These are phyloP conservation scores for Caenorhabditis macrosperma DNA, from an alignment of 2,888 invertebrate species.

Conservation along the genomic window DNA sequence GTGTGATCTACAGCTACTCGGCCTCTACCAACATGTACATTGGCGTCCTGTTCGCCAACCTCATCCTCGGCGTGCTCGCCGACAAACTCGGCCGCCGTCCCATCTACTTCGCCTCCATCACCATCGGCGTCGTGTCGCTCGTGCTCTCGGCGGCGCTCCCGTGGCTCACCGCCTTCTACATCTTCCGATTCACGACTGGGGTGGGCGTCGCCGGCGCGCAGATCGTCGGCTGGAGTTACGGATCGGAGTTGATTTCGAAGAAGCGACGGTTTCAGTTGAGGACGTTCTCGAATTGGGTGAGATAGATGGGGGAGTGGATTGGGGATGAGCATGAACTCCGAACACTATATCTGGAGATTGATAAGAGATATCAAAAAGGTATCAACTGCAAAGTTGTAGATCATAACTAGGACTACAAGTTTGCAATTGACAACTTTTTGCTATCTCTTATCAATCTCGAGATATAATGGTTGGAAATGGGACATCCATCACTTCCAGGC, in stretches of 20 bases:
- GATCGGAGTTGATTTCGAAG: slow-evolving; percentile 54
- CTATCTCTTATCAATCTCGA: too few species aligned
- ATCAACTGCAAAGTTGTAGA: too few species aligned
- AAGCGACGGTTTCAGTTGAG: slow-evolving; percentile 48
- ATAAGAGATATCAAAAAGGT: too few species aligned
- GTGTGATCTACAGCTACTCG: slow-evolving; percentile 25
- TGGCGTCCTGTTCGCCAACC: slow-evolving; percentile 43
- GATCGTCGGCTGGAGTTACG: slow-evolving; percentile 57
- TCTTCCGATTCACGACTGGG: slow-evolving; percentile 51
- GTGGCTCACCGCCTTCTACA: slow-evolving; percentile 33
- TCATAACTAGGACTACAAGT: neutral
- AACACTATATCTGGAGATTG: too few species aligned
- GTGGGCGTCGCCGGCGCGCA: slow-evolving; percentile 44
- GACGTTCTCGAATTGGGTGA: slow-evolving; percentile 56
- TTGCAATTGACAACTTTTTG: neutral
- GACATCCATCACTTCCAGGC: slow-evolving; percentile 46
- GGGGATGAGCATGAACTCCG: too few species aligned
- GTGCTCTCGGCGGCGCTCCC: slow-evolving; percentile 38
- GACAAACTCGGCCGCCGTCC: slow-evolving; percentile 53
- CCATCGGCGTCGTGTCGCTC: slow-evolving; percentile 37
- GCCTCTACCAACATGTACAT: slow-evolving; percentile 44
- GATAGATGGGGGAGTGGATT: neutral
- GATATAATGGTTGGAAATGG: too few species aligned
- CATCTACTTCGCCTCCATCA: slow-evolving; percentile 35
- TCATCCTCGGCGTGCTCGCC: slow-evolving; percentile 41